Evolutionary conservation across 1,140 invertebrate genomes (phyloP), one percentile per base, ranked within the genome.

Genomic region (silkworm (Bombyx mori)): DNA sequence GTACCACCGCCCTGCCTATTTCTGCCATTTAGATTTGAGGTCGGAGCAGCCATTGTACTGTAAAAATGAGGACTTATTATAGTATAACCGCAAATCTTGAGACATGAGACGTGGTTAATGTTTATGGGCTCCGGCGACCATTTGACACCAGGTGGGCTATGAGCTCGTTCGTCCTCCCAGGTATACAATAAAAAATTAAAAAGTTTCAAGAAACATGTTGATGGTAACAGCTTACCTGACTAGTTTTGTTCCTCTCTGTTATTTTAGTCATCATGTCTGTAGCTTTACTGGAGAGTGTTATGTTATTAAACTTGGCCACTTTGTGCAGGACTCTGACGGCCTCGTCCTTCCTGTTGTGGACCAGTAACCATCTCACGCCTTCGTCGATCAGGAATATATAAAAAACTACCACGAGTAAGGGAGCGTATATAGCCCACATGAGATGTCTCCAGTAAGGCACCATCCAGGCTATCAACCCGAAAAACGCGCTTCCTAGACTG

Each of bases 321-420:
- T 90, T 91, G 6, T 89, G 88, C 7, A 93, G 75, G 12, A 93
- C 89, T 8, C 83, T 74, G 35, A 90, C 90, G 6, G 92, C 92
- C 66, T 93, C 90, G 1, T 92, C 88, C 48, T 91, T 90, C 66
- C 91, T 91, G 42, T 92, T 91, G 52, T 93, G 91, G 0, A 93
- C 91, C 26, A 95, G 71, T 7, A 95, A 86, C 95, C 95, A 96
- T 62, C 94, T 86, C 42, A 92, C 88, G 7, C 92, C 92, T 75
- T 93, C 92, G 5, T 92, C 91, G 5, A 92, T 70, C 26, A 92
- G 75, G 73, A 91, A 90, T 55, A 91, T 90, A 69, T 92, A 91
- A 22, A 90, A 86, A 7, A 94, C 78, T 12, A 93, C 89, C 2
- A 92, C 79, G 2, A 95, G 71, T 12, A 92, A 90, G 1, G 93